Base-by-base conservation (phyloP, 1,140 invertebrate species). In the Ptiloglossa arizonensis region DNA sequence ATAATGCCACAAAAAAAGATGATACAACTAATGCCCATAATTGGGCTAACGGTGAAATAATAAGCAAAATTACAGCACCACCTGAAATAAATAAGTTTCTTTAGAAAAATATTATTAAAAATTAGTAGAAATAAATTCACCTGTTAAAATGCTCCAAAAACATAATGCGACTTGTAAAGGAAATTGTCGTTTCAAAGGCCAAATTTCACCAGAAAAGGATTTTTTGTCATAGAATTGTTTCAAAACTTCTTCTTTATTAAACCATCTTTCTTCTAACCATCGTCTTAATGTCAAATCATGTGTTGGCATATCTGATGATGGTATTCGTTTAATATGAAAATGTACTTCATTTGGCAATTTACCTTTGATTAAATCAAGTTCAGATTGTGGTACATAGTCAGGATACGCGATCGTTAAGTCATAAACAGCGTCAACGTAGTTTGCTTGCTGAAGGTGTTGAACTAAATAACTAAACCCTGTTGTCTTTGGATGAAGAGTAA, bases 401-500 rank as follows among this genome's bases (percentile, higher is more conserved):
- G 95, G 94, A 90, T 97, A 97, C 0, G 94, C 96, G 8, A 97
- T 93, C 0, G 96, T 97, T 66, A 97, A 90, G 91, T 97, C 96
- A 87, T 97, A 97, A 29, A 97, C 93, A 0, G 96, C 95, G 70
- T 95, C 93, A 54, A 97, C 89, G 46, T 94, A 95, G 6, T 94
- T 91, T 44, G 93, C 94, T 87, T 94, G 91, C 72, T 95, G 92
- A 87, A 97, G 95, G 86, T 95, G 93, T 54, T 94, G 91, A 1
- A 94, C 94, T 41, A 98, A 88, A 86, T 95, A 96, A 48, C 94
- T 94, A 91, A 98, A 98, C 1, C 97, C 97, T 2, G 96, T 97
- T 3, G 96, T 97, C 80, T 97, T 95, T 0, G 97, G 97, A 91
- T 98, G 97, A 0, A 98, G 91, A 8, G 97, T 95, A 87, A 96